Conservation (phyloP, 2,888 invertebrate species). For the Philhelius pedissequus region DNA sequence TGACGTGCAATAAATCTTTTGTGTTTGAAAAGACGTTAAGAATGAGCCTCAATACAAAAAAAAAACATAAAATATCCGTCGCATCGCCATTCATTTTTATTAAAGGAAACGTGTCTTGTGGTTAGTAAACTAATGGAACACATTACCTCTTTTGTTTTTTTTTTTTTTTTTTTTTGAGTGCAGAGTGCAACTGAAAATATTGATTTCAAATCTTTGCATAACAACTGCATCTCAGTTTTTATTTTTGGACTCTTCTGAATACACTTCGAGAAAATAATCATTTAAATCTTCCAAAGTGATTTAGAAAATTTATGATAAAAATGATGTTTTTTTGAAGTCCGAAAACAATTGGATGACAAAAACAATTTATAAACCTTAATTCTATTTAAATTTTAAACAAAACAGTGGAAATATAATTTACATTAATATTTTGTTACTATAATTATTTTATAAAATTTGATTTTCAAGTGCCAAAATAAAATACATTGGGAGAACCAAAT, state of each 20-base stretch:
- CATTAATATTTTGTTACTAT: no score
- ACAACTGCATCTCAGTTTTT: background rate
- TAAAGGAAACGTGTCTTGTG: background rate
- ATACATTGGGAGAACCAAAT: no score
- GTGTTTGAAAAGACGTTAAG: background rate
- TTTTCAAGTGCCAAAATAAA: no score
- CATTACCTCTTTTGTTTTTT: background rate
- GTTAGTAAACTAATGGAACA: constrained; percentile 25
- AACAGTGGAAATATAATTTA: no score
- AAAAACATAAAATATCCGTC: background rate
- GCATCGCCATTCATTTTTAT: background rate
- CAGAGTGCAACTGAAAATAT: background rate
- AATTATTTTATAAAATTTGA: no score
- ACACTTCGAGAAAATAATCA: background rate
- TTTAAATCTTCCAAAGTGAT: no score
- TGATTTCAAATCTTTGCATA: background rate
- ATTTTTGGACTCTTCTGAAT: background rate
- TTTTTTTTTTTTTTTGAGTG: background rate
- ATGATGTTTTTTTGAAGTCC: no score
- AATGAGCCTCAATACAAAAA: background rate
- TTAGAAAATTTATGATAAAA: no score
- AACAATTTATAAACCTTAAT: no score
- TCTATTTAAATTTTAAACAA: no score
- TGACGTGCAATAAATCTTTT: background rate
- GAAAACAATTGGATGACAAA: no score